A percentile compares a stretch with the other conserved stretches of the same genome.
Conservation (phyloP, 2,888 invertebrate species). For the Spatulosminthurus flaviceps region DNA sequence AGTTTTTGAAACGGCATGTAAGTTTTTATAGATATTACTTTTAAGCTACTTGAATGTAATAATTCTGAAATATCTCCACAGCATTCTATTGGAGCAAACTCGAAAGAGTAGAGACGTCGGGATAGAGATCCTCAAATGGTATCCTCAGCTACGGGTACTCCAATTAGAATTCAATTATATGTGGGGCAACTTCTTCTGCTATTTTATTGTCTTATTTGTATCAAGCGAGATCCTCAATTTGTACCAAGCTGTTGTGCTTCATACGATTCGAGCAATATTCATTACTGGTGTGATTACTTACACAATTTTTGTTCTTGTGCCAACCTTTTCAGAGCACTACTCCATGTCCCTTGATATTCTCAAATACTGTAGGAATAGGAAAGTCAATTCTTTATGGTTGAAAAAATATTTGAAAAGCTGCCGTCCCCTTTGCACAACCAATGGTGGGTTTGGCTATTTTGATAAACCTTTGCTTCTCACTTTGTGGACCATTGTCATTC, state of each 20-base stretch:
- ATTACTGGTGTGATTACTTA: background rate
- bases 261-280: background rate
- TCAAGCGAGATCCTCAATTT: background rate
- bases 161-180: background rate
- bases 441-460: background rate
- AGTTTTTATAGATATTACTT: too few relatives aligned
- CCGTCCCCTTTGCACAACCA: background rate
- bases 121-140: background rate
- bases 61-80: too few relatives aligned
- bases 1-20: too few relatives aligned
- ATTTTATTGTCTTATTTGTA: background rate
- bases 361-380: background rate
- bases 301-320: background rate
- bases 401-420: background rate
- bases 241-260: background rate
- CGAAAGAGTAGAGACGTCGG: background rate
- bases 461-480: background rate
- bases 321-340: background rate
- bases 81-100: too few relatives aligned
- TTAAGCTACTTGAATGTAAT: too few relatives aligned
- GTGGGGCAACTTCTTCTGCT: background rate
- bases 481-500: slow-evolving; percentile 3
- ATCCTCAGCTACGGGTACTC: background rate
- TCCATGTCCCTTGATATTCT: background rate
- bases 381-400: background rate